A percentile compares a stretch with the other conserved stretches of the same genome.
Conservation (phyloP, 2,888 invertebrate genomes). For the Lepidocyrtoides sp. region DNA sequence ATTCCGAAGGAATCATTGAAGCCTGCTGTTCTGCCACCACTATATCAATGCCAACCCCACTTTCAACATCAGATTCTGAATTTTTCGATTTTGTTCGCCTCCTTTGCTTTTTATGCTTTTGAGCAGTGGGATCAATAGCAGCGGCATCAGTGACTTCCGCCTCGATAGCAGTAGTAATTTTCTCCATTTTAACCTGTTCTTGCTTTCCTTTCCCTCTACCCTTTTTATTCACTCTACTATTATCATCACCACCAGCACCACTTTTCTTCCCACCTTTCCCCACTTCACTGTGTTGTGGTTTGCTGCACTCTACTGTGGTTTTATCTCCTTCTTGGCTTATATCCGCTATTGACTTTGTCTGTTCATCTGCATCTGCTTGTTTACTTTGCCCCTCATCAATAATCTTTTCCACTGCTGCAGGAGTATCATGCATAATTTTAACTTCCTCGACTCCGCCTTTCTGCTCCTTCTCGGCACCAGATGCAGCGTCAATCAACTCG, state of each 20-base stretch:
- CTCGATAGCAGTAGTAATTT: neutral
- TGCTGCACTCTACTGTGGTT: slow-evolving; percentile 10
- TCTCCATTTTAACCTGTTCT: neutral
- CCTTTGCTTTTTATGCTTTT: slow-evolving; percentile 52
- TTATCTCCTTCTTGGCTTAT: neutral
- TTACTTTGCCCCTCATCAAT: slow-evolving; percentile 54
- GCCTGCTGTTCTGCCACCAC: neutral
- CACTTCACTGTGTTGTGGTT: neutral
- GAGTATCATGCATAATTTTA: slow-evolving; percentile 33
- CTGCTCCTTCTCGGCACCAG: neutral
- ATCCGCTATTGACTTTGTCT: neutral
- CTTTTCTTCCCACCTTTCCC: neutral
- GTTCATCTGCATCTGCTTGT: slow-evolving; percentile 29
- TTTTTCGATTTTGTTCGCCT: slow-evolving; percentile 64
- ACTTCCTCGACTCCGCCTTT: neutral
- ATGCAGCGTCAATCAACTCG: neutral
- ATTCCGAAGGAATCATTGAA: neutral
- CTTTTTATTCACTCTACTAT: slow-evolving; percentile 24
- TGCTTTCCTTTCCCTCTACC: slow-evolving; percentile 5
- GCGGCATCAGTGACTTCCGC: neutral
- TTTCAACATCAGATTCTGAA: slow-evolving; percentile 63
- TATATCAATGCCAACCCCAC: neutral
- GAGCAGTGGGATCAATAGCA: neutral
- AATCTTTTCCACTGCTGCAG: neutral
- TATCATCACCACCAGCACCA: slow-evolving; percentile 32